These are phyloP conservation scores for Hippocampus guttulatus DNA, from an alignment of 2,113 vertebrate species.

Conservation along the genomic window DNA sequence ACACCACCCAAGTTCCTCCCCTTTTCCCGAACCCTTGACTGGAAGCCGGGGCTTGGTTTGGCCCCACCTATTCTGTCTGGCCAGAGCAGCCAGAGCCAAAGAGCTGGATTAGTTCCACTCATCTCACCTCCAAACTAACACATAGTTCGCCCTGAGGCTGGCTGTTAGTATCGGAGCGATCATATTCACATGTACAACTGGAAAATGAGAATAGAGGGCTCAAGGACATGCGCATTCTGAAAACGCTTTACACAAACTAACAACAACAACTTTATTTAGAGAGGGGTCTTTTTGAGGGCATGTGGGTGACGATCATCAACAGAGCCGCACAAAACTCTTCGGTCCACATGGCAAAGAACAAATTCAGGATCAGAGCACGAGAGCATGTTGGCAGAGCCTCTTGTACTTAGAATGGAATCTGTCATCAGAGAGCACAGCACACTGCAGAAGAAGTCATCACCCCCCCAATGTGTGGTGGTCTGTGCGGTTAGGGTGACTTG, in stretches of 20 bases:
- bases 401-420: slow-evolving; percentile 38
- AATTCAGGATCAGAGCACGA: slow-evolving; percentile 37
- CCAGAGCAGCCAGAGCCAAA: slow-evolving; percentile 36
- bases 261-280: slow-evolving; percentile 52
- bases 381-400: slow-evolving; percentile 24
- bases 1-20: slow-evolving; percentile 58
- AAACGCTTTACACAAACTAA: slow-evolving; percentile 27
- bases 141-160: slow-evolving; percentile 29
- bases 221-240: slow-evolving; percentile 6
- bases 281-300: slow-evolving; percentile 13
- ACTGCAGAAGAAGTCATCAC: slow-evolving; percentile 52
- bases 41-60: slow-evolving; percentile 62
- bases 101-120: slow-evolving; percentile 49
- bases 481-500: slow-evolving; percentile 64
- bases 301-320: slow-evolving; percentile 45
- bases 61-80: slow-evolving; percentile 64
- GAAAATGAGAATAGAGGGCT: slow-evolving; percentile 18
- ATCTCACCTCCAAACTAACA: slow-evolving; percentile 53
- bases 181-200: slow-evolving; percentile 13
- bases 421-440: slow-evolving; percentile 34
- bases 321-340: slow-evolving; percentile 31
- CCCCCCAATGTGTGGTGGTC: slow-evolving; percentile 61
- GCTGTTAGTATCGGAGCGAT: slow-evolving; percentile 13
- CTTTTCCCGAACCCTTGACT: slow-evolving; percentile 66
- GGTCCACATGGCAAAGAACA: slow-evolving; percentile 34